Conservation (phyloP, 2,797 vertebrate species). For the Oophaga sylvatica region DNA sequence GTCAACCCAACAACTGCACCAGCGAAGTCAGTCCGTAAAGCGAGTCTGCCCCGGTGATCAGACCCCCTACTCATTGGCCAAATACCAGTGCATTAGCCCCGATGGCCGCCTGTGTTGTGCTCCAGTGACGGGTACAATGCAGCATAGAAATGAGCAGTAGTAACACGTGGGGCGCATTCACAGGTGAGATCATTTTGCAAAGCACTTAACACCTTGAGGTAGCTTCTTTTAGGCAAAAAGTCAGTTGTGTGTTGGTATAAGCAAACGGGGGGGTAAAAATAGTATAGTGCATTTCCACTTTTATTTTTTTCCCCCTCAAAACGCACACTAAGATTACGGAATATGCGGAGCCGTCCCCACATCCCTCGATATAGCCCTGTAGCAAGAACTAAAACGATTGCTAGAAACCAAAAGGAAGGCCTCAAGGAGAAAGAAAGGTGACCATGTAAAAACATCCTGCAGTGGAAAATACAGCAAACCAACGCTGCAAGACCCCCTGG, state of each 20-base stretch:
- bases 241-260: slow-evolving; percentile 68
- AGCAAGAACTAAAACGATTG: slow-evolving; percentile 65
- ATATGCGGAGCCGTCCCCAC: slow-evolving; percentile 65
- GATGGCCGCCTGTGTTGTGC: not conserved
- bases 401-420: slow-evolving; percentile 70
- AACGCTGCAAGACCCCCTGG: not conserved
- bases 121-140: slow-evolving; percentile 49
- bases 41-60: not conserved
- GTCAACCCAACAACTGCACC: not conserved
- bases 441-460: slow-evolving; percentile 56
- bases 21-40: not conserved
- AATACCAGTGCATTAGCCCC: not conserved
- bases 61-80: not conserved
- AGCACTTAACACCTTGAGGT: slow-evolving; percentile 81
- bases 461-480: not conserved
- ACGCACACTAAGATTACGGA: slow-evolving; percentile 66
- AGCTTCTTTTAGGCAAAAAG: slow-evolving; percentile 78
- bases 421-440: slow-evolving; percentile 67
- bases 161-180: slow-evolving; percentile 69
- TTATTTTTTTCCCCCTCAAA: not conserved
- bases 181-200: slow-evolving; percentile 73
- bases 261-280: slow-evolving; percentile 70
- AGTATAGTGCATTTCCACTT: slow-evolving; percentile 64
- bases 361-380: slow-evolving; percentile 71
- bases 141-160: slow-evolving; percentile 69